Base-by-base conservation (phyloP, 2,888 invertebrate genomes). In the Sericinus montela region DNA sequence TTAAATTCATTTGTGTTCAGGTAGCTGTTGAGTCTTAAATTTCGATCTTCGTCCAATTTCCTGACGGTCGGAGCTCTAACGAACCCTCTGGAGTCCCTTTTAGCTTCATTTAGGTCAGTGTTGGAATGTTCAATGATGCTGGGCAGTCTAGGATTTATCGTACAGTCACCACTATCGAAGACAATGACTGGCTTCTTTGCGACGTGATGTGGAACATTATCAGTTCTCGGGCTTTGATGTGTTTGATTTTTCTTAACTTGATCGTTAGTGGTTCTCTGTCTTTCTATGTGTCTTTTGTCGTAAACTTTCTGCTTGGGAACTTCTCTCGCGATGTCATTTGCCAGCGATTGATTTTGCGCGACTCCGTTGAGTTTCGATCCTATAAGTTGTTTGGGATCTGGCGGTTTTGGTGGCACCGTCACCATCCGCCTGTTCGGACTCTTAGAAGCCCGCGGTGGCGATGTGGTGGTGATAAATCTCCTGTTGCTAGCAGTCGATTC, bases 101-200 rank as follows among this genome's bases (percentile, higher is more conserved):
- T 75, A 59, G 30, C 43, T 38, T 62, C 59, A 19, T 48, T 54
- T 69, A 56, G 36, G 40, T 63, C 63, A 5, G 60, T 54, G 54
- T 73, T 78, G 67, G 82, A 78, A 68, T 86, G 84, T 67, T 87
- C 87, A 29, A 79, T 76, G 32, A 87, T 87, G 28, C 81, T 75
- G 8, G 86, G 84, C 57, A 87, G 58, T 9, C 86, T 59, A 0
- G 77, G 63, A 30, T 77, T 72, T 4, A 70, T 30, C 0, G 64
- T 58, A 10, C 79, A 72, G 56, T 85, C 85, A 0, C 85, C 86
- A 49, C 67, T 77, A 11, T 83, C 80, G 54, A 75, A 76, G 0
- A 77, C 65, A 32, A 64, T 68, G 48, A 69, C 28, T 6, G 32
- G 11, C 25, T 32, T 44, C 25, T 39, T 49, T 19, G 48, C 30